A percentile compares a stretch with the other conserved stretches of the same genome.
Evolutionary conservation across 2,888 invertebrate genomes (phyloP).

Genomic region (Kryphioiulus occultus): DNA sequence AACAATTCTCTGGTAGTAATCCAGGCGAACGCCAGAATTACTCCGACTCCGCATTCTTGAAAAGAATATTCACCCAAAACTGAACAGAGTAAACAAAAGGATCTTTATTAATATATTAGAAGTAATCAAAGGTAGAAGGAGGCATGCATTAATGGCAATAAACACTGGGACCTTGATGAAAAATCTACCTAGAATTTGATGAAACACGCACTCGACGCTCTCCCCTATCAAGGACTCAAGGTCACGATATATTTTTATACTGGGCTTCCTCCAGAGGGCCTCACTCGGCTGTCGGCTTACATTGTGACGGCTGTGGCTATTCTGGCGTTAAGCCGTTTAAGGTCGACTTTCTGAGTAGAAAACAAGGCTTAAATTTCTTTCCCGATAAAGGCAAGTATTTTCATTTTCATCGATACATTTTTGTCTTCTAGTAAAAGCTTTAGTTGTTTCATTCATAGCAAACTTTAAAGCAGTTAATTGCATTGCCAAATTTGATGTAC

Average conservation of each 20-base stretch:
- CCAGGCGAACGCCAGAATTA: slow-evolving; percentile 90
- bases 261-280: no score
- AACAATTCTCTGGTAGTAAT: slow-evolving; percentile 94
- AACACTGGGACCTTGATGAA: background rate
- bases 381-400: background rate
- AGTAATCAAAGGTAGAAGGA: background rate
- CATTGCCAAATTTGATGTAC: no score
- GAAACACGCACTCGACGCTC: background rate
- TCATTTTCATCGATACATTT: background rate
- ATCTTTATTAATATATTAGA: background rate
- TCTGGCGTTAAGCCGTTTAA: no score
- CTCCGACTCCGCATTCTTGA: slow-evolving; percentile 80
- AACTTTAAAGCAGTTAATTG: no score
- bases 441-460: no score
- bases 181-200: background rate
- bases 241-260: background rate
- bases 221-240: background rate
- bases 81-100: background rate
- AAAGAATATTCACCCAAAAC: slow-evolving; percentile 17
- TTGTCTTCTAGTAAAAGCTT: no score
- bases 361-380: background rate
- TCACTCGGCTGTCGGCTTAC: background rate
- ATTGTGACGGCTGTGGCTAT: background rate
- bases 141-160: background rate
- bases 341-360: background rate